Percentiles rank a stretch among this genome's conserved stretches.
phyloP scores from a whole-genome alignment of 2,113 vertebrate species.

The Pomatostomus ruficeps region DNA sequence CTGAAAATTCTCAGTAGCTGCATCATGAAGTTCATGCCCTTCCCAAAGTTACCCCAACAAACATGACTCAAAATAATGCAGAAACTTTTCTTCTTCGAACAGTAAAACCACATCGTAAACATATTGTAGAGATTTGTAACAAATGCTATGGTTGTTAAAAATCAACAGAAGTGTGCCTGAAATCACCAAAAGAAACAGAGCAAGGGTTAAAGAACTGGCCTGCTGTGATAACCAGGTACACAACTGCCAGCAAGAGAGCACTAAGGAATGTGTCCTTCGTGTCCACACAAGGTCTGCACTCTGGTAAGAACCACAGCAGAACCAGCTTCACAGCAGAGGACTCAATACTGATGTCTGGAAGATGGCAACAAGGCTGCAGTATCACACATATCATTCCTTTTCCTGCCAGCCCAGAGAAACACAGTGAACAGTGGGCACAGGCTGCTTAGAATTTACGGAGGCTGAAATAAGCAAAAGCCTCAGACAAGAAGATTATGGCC shows the following conservation, averaged over 20 bases:
- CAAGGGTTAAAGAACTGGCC: not conserved
- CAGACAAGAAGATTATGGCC: not conserved
- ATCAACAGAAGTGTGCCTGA: not conserved
- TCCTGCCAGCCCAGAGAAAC: not conserved
- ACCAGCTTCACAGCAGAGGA: not conserved
- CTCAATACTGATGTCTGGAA: rapidly evolving
- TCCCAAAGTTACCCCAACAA: not conserved
- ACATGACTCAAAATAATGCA: not conserved
- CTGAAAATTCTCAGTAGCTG: not conserved
- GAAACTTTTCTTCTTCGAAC: not conserved
- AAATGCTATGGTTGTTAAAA: not conserved
- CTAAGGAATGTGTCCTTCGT: rapidly evolving
- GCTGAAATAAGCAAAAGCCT: not conserved
- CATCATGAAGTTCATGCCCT: not conserved
- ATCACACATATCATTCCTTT: not conserved
- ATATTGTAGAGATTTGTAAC: not conserved
- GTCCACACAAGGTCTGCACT: not conserved
- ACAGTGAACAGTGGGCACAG: rapidly evolving
- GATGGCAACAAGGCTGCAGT: not conserved
- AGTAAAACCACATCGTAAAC: not conserved
- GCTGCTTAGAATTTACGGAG: not conserved
- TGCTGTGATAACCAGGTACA: not conserved
- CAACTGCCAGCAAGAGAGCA: not conserved
- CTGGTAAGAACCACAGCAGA: not conserved
- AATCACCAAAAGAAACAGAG: not conserved